A percentile compares a stretch with the other conserved stretches of the same genome.
phyloP scores from a whole-genome alignment of 2,113 vertebrate genomes.

The Pseudorectes ferrugineus region DNA sequence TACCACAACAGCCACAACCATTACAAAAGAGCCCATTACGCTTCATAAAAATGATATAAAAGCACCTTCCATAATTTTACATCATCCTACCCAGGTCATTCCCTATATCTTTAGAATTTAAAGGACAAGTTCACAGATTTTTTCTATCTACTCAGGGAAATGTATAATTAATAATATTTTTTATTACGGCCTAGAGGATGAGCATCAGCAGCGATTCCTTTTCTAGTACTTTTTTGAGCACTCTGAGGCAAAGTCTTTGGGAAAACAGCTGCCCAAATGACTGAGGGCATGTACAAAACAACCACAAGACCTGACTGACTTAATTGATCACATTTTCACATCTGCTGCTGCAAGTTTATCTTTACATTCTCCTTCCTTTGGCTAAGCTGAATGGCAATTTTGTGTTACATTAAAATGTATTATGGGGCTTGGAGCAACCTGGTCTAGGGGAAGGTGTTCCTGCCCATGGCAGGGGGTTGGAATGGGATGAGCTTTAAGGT shows the following conservation, averaged over 20 bases:
- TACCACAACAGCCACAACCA: not conserved
- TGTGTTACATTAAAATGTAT: accelerated
- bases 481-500: not conserved
- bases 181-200: not conserved
- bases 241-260: not conserved
- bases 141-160: not conserved
- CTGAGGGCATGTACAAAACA: not conserved
- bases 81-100: not conserved
- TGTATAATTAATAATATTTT: not conserved
- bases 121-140: not conserved
- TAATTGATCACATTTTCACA: accelerated
- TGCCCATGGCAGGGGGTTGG: not conserved
- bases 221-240: not conserved
- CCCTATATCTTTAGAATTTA: not conserved
- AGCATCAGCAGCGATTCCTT: not conserved
- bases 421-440: not conserved
- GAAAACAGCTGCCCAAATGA: not conserved
- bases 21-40: not conserved
- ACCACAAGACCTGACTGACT: not conserved
- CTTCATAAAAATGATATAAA: conserved; percentile 28
- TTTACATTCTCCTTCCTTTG: not conserved
- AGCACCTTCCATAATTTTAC: not conserved
- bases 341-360: not conserved
- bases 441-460: not conserved
- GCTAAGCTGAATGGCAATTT: not conserved